Percentiles rank a stretch among this genome's conserved stretches.
Conservation (phyloP, 2,113 vertebrate species). For the Aythya baeri region DNA sequence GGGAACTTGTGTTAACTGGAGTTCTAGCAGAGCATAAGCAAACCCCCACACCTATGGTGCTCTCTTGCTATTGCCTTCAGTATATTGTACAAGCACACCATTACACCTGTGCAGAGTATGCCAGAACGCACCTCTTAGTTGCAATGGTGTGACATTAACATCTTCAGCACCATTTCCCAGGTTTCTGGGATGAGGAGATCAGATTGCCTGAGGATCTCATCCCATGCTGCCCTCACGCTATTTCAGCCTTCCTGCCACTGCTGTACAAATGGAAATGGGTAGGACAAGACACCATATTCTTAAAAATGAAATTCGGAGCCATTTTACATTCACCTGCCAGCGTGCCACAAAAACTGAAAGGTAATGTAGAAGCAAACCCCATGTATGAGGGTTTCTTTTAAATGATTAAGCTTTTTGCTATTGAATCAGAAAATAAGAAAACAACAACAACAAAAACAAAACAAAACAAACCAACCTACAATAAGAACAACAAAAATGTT, state of each 20-base stretch:
- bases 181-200: background rate
- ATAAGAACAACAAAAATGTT: background rate
- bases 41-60: background rate
- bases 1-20: background rate
- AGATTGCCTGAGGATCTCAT: background rate
- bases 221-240: background rate
- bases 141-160: background rate
- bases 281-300: background rate
- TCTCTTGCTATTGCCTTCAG: background rate
- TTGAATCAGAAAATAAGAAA: background rate
- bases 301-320: background rate
- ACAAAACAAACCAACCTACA: background rate
- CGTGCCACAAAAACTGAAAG: background rate
- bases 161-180: background rate
- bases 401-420: background rate
- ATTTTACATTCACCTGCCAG: background rate
- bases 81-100: background rate
- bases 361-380: background rate
- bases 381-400: background rate
- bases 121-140: fast-evolving
- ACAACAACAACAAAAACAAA: background rate
- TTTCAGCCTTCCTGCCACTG: background rate
- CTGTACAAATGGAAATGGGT: background rate
- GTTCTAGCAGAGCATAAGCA: background rate
- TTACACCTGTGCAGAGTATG: background rate